Percentiles rank a stretch among this genome's conserved stretches.
phyloP scores from a whole-genome alignment of 2,797 vertebrate species.

The Rallus crepitans region DNA sequence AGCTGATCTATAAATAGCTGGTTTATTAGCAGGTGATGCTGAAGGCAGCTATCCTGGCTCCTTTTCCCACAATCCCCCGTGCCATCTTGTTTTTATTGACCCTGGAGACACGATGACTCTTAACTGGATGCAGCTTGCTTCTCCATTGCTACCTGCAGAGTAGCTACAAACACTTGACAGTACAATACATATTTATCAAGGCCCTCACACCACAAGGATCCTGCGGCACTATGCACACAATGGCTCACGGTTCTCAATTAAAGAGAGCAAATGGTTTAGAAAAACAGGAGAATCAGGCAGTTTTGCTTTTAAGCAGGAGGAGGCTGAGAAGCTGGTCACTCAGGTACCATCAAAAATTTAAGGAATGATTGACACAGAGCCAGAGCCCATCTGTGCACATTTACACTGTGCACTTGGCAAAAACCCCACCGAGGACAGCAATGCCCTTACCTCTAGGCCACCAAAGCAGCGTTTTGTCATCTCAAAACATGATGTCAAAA shows the following conservation, averaged over 20 bases:
- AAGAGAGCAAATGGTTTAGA: slow-evolving; percentile 16
- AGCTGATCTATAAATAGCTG: slow-evolving; percentile 63
- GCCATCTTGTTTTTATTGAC: slow-evolving; percentile 56
- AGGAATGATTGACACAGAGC: neutral
- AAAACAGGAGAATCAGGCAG: neutral
- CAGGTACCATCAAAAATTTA: neutral
- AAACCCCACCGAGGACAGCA: neutral
- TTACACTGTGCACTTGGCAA: neutral
- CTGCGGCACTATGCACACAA: neutral
- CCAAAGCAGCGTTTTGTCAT: neutral
- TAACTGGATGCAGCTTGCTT: neutral
- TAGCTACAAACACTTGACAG: slow-evolving; percentile 38
- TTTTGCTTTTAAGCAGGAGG: neutral
- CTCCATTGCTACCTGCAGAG: slow-evolving; percentile 43
- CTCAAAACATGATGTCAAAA: neutral
- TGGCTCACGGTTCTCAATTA: slow-evolving; percentile 52
- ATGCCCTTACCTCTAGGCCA: neutral
- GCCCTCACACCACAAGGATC: slow-evolving; percentile 16
- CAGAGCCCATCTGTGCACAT: neutral
- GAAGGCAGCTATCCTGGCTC: slow-evolving; percentile 47
- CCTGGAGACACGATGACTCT: neutral
- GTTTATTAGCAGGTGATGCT: slow-evolving; percentile 67
- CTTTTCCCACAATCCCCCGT: slow-evolving; percentile 32
- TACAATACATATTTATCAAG: slow-evolving; percentile 57
- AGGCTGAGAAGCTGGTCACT: neutral